Evolutionary conservation across 2,797 vertebrate species (phyloP).

Genomic region (Silurus aristotelis): DNA sequence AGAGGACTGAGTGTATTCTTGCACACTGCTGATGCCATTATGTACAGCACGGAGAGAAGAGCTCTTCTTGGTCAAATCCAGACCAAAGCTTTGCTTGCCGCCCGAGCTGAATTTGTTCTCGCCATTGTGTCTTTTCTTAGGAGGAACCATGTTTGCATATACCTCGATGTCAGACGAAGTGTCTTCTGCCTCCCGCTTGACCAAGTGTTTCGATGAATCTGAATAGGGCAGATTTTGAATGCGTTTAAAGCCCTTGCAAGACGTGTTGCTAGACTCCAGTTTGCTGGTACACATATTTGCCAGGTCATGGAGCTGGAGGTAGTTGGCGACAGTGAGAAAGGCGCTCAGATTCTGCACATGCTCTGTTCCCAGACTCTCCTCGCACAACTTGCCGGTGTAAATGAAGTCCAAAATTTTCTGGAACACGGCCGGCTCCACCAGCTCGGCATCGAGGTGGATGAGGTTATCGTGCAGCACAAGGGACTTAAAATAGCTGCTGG

Average conservation of each 20-base stretch:
- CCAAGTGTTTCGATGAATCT: constrained; percentile 39
- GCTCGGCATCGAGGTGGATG: constrained; percentile 97
- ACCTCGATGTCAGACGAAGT: constrained; percentile 44
- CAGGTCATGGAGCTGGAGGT: constrained; percentile 98
- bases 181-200: constrained; percentile 45
- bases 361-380: constrained; percentile 74
- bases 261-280: constrained; percentile 80
- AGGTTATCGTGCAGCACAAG: constrained; percentile 98
- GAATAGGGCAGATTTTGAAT: constrained; percentile 85
- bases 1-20: constrained; percentile 86
- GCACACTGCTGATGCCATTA: constrained; percentile 46
- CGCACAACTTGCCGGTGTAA: constrained; percentile 93
- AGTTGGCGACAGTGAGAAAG: constrained; percentile 96
- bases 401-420: constrained; percentile 98
- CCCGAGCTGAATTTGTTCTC: constrained; percentile 80
- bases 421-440: constrained; percentile 95
- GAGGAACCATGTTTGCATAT: constrained; percentile 48
- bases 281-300: constrained; percentile 94
- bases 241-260: constrained; percentile 77
- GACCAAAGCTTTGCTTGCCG: constrained; percentile 81
- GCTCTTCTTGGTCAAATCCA: constrained; percentile 96
- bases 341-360: constrained; percentile 90
- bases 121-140: constrained; percentile 68
- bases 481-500: constrained; percentile 98
- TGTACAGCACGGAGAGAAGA: constrained; percentile 67